Evolutionary conservation across 2,797 vertebrate genomes (phyloP).

Genomic region (Xenopus petersii): DNA sequence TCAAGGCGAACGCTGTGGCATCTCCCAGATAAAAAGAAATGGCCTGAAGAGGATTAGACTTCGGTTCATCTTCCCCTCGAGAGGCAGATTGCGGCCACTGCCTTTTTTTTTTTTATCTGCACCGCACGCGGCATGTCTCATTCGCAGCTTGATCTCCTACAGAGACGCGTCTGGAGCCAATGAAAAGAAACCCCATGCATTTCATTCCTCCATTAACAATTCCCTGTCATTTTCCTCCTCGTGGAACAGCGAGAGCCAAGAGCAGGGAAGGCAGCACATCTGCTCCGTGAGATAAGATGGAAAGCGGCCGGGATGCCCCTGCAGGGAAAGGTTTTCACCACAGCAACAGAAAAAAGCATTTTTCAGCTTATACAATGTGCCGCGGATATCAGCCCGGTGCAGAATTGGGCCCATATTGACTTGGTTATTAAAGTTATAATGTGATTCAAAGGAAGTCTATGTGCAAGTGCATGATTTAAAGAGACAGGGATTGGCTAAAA

Average conservation of each 20-base stretch:
- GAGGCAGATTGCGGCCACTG: background rate
- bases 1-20: background rate
- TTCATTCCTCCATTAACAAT: conserved; percentile 31
- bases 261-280: conserved; percentile 18
- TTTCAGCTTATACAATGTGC: no score
- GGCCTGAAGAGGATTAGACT: background rate
- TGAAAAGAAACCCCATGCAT: background rate
- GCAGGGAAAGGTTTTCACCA: background rate
- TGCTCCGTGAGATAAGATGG: conserved; percentile 38
- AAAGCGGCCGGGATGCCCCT: background rate
- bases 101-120: background rate
- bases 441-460: no score
- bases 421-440: no score
- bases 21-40: conserved; percentile 6
- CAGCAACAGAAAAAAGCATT: no score
- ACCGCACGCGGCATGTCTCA: background rate
- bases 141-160: conserved; percentile 1
- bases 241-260: conserved; percentile 21
- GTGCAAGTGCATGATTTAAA: no score
- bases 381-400: no score
- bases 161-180: background rate
- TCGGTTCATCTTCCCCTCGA: background rate
- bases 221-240: conserved; percentile 31
- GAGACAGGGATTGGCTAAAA: no score
- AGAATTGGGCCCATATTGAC: no score